Evolutionary conservation across 2,797 vertebrate species (phyloP).

Genomic region (Myripristis murdjan): DNA sequence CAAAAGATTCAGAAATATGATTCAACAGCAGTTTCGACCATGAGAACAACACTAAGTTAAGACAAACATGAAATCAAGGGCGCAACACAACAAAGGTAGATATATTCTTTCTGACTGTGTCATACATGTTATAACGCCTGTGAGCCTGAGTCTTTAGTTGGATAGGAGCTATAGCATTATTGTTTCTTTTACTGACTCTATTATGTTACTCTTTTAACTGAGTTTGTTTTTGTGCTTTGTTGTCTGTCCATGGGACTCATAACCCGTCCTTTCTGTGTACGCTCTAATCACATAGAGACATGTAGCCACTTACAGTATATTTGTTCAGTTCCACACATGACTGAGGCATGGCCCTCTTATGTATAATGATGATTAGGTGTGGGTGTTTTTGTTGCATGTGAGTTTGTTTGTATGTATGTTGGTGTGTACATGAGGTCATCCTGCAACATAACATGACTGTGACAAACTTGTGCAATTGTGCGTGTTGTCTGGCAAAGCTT

Average conservation of each 20-base stretch:
- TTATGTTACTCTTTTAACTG: conserved; percentile 50
- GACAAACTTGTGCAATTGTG: conserved; percentile 75
- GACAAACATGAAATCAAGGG: conserved; percentile 62
- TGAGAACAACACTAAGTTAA: conserved; percentile 59
- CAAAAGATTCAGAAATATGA: conserved; percentile 70
- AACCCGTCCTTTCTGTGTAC: conserved; percentile 29
- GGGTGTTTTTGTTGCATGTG: conserved; percentile 14
- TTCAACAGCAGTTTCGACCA: conserved; percentile 81
- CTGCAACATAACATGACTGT: conserved; percentile 48
- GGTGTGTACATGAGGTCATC: conserved; percentile 51
- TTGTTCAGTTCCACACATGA: conserved; percentile 28
- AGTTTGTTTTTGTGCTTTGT: conserved; percentile 67
- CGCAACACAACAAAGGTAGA: conserved; percentile 62
- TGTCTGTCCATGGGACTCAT: conserved; percentile 47
- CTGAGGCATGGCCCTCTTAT: conserved; percentile 21
- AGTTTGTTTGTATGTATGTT: conserved; percentile 11
- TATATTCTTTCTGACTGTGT: conserved; percentile 59
- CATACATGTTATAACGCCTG: conserved; percentile 50
- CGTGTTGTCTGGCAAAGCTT: conserved; percentile 73
- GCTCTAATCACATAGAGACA: conserved; percentile 41
- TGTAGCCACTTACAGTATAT: conserved; percentile 16
- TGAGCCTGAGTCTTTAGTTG: conserved; percentile 53
- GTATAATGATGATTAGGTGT: conserved; percentile 45
- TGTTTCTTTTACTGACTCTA: conserved; percentile 43
- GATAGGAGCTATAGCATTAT: conserved; percentile 44